Conservation (phyloP, 2,888 invertebrate genomes). For the Cryptocephalus moraei region DNA sequence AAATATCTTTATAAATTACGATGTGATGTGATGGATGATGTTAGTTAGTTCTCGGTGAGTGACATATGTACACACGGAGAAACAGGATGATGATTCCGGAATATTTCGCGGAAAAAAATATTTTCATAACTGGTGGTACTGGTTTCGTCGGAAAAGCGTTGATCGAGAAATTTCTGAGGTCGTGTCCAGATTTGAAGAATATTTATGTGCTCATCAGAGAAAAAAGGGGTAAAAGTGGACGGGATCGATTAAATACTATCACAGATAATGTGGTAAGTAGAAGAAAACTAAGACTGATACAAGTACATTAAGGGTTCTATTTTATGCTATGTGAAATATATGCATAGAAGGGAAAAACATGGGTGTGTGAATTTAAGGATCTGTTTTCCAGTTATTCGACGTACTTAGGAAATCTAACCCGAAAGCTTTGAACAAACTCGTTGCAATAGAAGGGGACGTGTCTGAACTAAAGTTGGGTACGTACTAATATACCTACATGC, state of each 20-base stretch:
- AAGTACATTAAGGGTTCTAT: too few relatives aligned
- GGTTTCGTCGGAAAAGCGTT: slow-evolving; percentile 88
- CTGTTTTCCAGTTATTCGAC: slow-evolving; percentile 1
- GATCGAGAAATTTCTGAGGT: slow-evolving; percentile 80
- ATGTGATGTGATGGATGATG: too few relatives aligned
- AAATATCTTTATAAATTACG: too few relatives aligned
- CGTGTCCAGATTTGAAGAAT: slow-evolving; percentile 61
- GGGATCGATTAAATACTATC: too few relatives aligned
- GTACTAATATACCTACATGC: neutral
- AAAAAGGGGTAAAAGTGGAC: too few relatives aligned
- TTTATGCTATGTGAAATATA: too few relatives aligned
- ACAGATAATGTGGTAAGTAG: too few relatives aligned
- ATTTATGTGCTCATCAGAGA: slow-evolving; percentile 17
- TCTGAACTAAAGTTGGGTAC: slow-evolving; percentile 1
- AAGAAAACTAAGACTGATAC: too few relatives aligned
- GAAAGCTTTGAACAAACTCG: neutral
- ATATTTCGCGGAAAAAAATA: slow-evolving; percentile 56
- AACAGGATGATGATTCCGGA: slow-evolving; percentile 38
- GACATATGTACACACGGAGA: too few relatives aligned
- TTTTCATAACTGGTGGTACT: slow-evolving; percentile 80
- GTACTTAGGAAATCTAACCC: neutral
- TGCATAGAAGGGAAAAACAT: too few relatives aligned
- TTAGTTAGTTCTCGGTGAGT: too few relatives aligned
- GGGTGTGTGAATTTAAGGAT: too few relatives aligned
- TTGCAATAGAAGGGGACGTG: neutral